A percentile compares a stretch with the other conserved stretches of the same genome.
phyloP scores from a whole-genome alignment of 2,113 vertebrate genomes.

The Typhlomys cinereus region DNA sequence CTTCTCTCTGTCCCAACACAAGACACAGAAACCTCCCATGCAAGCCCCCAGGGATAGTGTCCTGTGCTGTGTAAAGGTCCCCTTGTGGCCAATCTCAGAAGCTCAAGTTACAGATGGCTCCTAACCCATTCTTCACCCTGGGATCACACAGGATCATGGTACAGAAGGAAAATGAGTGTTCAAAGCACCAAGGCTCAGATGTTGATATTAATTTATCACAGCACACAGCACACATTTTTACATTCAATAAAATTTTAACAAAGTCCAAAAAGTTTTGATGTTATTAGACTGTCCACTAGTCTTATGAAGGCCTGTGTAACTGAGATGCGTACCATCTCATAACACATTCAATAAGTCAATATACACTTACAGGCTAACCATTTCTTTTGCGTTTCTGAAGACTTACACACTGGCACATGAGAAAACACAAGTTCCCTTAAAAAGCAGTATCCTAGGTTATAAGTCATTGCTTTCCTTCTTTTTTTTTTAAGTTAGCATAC shows the following conservation, averaged over 20 bases:
- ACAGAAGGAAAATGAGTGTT: not conserved
- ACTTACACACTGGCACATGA: not conserved
- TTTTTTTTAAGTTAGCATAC: not conserved
- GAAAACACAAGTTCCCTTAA: constrained; percentile 1
- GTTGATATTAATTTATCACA: not conserved
- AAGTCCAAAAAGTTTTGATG: not conserved
- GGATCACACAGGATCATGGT: not conserved
- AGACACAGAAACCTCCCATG: not conserved
- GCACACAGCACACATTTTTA: not conserved
- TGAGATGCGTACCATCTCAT: not conserved
- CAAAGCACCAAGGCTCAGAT: not conserved
- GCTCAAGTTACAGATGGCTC: not conserved
- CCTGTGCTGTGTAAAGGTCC: not conserved
- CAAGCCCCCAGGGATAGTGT: not conserved
- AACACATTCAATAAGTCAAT: not conserved
- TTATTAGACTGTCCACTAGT: constrained; percentile 8
- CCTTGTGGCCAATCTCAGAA: not conserved
- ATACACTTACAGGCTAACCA: not conserved
- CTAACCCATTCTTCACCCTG: not conserved
- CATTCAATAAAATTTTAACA: not conserved
- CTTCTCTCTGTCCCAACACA: not conserved
- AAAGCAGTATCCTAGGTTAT: not conserved
- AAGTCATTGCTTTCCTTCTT: not conserved
- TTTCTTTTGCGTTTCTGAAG: constrained; percentile 13
- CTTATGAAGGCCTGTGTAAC: not conserved